These are phyloP conservation scores for Channa argus DNA, from an alignment of 2,113 vertebrate genomes.

Conservation along the genomic window DNA sequence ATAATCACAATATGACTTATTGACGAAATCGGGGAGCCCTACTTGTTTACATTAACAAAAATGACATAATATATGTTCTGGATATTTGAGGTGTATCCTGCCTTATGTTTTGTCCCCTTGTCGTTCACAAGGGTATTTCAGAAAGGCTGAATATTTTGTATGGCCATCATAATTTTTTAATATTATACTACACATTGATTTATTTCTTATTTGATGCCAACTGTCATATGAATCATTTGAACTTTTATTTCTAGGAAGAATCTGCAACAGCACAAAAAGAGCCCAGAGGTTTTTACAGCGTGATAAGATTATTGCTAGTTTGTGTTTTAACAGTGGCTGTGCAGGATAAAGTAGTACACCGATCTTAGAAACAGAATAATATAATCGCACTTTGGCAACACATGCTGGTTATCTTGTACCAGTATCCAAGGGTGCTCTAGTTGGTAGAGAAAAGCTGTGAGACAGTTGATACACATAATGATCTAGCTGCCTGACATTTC, in stretches of 20 bases:
- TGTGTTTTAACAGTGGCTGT: neutral
- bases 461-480: constrained; percentile 3
- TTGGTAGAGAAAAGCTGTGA: neutral
- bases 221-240: neutral
- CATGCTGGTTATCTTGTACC: neutral
- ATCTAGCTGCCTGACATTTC: constrained; percentile 40
- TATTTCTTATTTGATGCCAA: neutral
- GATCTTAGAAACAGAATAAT: constrained; percentile 5
- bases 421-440: neutral
- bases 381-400: neutral
- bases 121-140: neutral
- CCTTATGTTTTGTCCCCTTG: too few relatives aligned
- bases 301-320: neutral
- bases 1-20: too few relatives aligned
- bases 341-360: neutral
- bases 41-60: too few relatives aligned
- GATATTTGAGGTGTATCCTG: too few relatives aligned
- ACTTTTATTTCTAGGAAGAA: neutral
- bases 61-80: too few relatives aligned
- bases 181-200: neutral
- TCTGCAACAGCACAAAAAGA: neutral
- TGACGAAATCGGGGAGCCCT: too few relatives aligned
- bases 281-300: neutral
- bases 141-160: neutral
- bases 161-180: neutral